Conservation (phyloP, 1,140 invertebrate species). For the Heliconius nattereri region DNA sequence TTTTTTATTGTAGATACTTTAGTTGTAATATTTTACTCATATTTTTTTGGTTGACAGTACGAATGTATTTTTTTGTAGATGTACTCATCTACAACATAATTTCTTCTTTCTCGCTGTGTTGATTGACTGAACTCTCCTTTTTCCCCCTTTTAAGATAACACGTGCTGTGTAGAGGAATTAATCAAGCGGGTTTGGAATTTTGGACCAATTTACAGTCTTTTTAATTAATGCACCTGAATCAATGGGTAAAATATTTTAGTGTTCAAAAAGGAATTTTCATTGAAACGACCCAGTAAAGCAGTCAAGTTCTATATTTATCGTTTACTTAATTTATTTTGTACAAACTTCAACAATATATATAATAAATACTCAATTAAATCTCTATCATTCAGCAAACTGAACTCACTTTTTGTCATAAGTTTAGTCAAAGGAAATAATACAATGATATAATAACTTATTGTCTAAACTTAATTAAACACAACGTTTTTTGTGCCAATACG, state of each 20-base stretch:
- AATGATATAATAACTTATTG: conserved; percentile 80
- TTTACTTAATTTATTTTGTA: conserved; percentile 83
- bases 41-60: too few species aligned
- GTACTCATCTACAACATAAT: too few species aligned
- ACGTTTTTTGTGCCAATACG: conserved; percentile 80
- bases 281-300: conserved; percentile 76
- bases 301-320: conserved; percentile 83
- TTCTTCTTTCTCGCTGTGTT: too few species aligned
- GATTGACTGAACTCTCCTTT: too few species aligned
- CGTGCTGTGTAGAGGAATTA: too few species aligned
- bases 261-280: conserved; percentile 14
- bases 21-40: background rate
- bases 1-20: background rate
- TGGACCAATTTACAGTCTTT: too few species aligned
- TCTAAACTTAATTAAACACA: conserved; percentile 82
- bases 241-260: background rate
- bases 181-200: too few species aligned
- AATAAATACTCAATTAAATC: conserved; percentile 82
- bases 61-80: too few species aligned
- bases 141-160: too few species aligned
- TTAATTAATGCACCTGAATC: too few species aligned
- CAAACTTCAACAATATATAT: conserved; percentile 83
- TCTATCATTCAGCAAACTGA: conserved; percentile 82
- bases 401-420: conserved; percentile 81
- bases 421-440: conserved; percentile 76